A percentile compares a stretch with the other conserved stretches of the same genome.
Evolutionary conservation across 2,888 invertebrate species (phyloP).

Genomic region (Hirtodrosophila trivittata): DNA sequence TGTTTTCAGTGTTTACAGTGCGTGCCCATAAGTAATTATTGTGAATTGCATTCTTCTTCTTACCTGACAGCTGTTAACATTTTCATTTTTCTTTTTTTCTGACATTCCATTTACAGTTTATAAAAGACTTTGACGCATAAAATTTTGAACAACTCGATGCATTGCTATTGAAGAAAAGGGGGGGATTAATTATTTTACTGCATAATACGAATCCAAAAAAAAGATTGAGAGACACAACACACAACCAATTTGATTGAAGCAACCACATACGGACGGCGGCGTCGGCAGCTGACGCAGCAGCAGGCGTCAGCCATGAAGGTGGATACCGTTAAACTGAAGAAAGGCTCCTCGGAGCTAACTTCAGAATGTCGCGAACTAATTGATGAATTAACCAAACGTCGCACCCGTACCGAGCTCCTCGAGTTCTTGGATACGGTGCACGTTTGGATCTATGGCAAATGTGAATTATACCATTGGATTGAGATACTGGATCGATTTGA

Average conservation of each 20-base stretch:
- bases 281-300: conserved; percentile 53
- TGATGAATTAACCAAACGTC: conserved; percentile 88
- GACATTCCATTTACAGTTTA: conserved; percentile 39
- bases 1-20: conserved; percentile 1
- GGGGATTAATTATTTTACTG: neutral
- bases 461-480: conserved; percentile 94
- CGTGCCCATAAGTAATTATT: neutral
- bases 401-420: conserved; percentile 87
- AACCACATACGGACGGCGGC: conserved; percentile 47
- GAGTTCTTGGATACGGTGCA: conserved; percentile 89
- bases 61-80: neutral
- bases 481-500: conserved; percentile 91
- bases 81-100: conserved; percentile 10
- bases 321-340: conserved; percentile 91
- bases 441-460: conserved; percentile 94
- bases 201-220: conserved; percentile 2
- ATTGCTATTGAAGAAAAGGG: conserved; percentile 28
- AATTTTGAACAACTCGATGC: conserved; percentile 44
- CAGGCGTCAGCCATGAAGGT: conserved; percentile 88
- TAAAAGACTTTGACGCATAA: conserved; percentile 49
- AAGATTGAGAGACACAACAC: conserved; percentile 10
- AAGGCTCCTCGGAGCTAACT: conserved; percentile 92
- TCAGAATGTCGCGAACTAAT: conserved; percentile 91
- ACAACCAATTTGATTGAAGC: conserved; percentile 48
- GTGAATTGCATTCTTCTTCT: conserved; percentile 1